Evolutionary conservation across 2,113 vertebrate genomes (phyloP), one percentile per base, ranked within the genome.

Genomic region (Pelecanoides urinatrix): DNA sequence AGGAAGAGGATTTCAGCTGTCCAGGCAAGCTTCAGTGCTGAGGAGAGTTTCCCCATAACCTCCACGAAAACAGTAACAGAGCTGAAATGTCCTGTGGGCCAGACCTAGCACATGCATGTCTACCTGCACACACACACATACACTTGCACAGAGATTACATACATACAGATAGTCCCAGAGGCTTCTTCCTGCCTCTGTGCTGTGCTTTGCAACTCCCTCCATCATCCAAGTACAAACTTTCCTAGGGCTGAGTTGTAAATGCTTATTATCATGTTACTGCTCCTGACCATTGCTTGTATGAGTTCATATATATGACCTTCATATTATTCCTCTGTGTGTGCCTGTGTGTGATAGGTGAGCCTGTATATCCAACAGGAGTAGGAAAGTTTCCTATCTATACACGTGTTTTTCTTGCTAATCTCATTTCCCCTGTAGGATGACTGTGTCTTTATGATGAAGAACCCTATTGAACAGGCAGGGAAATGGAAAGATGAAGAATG

Each of bases 401-500:
- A 38, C 17, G 15, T 59, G 15, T 59, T 63, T 73, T 68, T 59
- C 40, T 30, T 56, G 16, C 27, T 68, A 44, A 78, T 84, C 45
- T 78, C 38, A 7, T 86, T 81, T 95, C 21, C 40, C n/a, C 53
- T 87, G 47, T 38, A 83, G 50, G 98, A 84, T 85, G 98, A 99
- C 74, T 99, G 99, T 88, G 98, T 99, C 49, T 76, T 97, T 40
- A 97, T 99, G 97, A 86, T 96, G 16, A 98, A 97, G 42, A 85
- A 59, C 4, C 38, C 82, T 67, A 4, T 65, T 38, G 97, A 90
- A 88, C 40, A 94, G 27, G 97, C 93, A 55, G 98, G 99, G 44
- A 52, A 94, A 47, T 99, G 99, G 99, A 99, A 98, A 88, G 98
- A 99, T 67, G 97, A 98, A 30, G 92, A 97, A 21, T 99, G 99